Evolutionary conservation across 2,888 invertebrate species (phyloP), one percentile per base, ranked within the genome.

Genomic region (Lasioglossum marginatum): DNA sequence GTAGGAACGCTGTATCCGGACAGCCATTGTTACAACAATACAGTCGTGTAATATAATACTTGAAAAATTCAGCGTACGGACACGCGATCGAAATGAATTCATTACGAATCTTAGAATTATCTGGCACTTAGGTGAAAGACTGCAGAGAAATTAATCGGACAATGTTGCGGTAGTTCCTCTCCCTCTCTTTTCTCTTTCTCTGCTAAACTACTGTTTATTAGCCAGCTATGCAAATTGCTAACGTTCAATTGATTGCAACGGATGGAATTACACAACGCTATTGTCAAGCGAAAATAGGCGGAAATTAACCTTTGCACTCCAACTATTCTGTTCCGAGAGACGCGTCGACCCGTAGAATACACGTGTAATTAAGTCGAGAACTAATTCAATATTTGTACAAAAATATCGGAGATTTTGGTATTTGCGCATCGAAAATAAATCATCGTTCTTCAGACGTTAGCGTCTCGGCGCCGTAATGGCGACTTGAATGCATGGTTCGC

Each of bases 81-180:
- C 48, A 40, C 57, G 77, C n/a, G 66, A 45, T 52, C 12, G 43
- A 83, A 83, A 60, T 48, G 1, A 73, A 84, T 16, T 31, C 5
- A 16, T 63, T 16, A 23, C 48, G 34, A 73, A 48, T 78, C 48
- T 37, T 75, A 66, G 14, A 70, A 71, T 79, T 79, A 52, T 48
- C 82, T 81, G 79, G 74, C 86, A 79, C 79, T 77, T 82, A 63
- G 79, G 66, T 79, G 76, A 79, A 45, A 75, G 48, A 71, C 23
- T 45, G 68, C 1, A 16, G 63, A 16, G 63, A 81, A 80, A 60
- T 66, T 70, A 84, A 74, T 63, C 19, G 40, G 12, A 43, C 48
- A n/a, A 75, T 16, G 14, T 60, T 79, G 43, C 40, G 34, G 31
- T 57, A 12, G 45, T 52, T 27, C 37, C 31, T 70, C 2, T 12